These are phyloP conservation scores for Pseudois nayaur DNA, from an alignment of 2,113 vertebrate genomes.

Conservation along the genomic window DNA sequence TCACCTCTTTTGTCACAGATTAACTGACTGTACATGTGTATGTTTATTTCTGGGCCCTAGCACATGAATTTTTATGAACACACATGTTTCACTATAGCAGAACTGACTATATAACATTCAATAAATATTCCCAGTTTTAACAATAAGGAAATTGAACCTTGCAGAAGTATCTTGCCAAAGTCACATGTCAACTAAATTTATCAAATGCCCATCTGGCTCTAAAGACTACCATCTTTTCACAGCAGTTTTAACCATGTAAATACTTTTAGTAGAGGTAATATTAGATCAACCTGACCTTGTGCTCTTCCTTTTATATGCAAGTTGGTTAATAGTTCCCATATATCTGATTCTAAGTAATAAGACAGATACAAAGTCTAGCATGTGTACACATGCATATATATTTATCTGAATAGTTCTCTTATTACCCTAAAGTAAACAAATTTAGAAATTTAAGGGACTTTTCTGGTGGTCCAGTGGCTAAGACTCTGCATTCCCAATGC, in stretches of 20 bases:
- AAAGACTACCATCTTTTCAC: background rate
- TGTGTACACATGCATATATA: background rate
- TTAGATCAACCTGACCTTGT: background rate
- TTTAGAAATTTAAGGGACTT: background rate
- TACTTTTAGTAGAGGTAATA: background rate
- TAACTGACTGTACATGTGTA: background rate
- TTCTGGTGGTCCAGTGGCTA: background rate
- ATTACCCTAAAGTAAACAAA: background rate
- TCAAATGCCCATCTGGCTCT: background rate
- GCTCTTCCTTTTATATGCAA: background rate
- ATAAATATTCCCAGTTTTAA: background rate
- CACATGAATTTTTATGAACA: background rate
- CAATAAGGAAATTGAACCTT: background rate
- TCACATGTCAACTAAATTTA: background rate
- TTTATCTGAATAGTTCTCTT: background rate
- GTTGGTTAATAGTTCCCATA: background rate
- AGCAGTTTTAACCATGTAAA: background rate
- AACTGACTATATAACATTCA: background rate
- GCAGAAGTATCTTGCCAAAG: background rate
- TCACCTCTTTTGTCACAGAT: background rate
- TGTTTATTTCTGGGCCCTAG: background rate
- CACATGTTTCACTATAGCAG: background rate
- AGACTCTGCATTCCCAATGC: background rate
- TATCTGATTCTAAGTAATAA: background rate
- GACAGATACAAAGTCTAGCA: background rate